phyloP scores from a whole-genome alignment of 2,888 invertebrate genomes.

The Drosophila borborema region DNA sequence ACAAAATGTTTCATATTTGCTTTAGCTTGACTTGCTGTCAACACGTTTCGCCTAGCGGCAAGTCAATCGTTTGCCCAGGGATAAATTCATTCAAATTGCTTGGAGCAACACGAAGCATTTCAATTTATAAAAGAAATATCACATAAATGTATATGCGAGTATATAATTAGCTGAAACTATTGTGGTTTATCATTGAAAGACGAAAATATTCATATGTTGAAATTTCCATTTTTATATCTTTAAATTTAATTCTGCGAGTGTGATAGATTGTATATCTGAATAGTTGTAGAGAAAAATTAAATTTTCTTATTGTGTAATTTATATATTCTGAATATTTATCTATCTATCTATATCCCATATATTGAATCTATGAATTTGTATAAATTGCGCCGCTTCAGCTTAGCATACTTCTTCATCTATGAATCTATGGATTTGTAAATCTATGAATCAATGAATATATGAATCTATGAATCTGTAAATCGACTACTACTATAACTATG shows the following conservation, averaged over 20 bases:
- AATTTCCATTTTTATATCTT: neutral
- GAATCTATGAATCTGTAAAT: too few species aligned
- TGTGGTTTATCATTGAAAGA: neutral
- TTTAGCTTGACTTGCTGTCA: slow-evolving; percentile 17
- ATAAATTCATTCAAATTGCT: slow-evolving; percentile 3
- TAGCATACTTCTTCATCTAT: too few species aligned
- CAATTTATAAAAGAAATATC: neutral
- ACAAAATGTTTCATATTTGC: slow-evolving; percentile 36
- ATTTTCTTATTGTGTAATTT: neutral
- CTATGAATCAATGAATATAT: too few species aligned
- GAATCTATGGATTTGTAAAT: too few species aligned
- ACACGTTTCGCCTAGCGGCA: slow-evolving; percentile 16
- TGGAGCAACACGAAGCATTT: neutral
- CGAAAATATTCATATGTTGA: neutral
- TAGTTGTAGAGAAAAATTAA: neutral
- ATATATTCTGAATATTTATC: neutral
- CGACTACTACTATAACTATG: too few species aligned
- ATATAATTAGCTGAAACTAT: neutral
- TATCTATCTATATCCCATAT: too few species aligned
- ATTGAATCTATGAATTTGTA: too few species aligned
- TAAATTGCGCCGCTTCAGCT: too few species aligned
- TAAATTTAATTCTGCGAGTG: neutral
- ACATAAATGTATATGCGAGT: neutral
- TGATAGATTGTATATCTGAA: neutral
- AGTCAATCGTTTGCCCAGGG: slow-evolving; percentile 5